These are phyloP conservation scores for Caloenas nicobarica DNA, from an alignment of 2,113 vertebrate species.

Conservation along the genomic window DNA sequence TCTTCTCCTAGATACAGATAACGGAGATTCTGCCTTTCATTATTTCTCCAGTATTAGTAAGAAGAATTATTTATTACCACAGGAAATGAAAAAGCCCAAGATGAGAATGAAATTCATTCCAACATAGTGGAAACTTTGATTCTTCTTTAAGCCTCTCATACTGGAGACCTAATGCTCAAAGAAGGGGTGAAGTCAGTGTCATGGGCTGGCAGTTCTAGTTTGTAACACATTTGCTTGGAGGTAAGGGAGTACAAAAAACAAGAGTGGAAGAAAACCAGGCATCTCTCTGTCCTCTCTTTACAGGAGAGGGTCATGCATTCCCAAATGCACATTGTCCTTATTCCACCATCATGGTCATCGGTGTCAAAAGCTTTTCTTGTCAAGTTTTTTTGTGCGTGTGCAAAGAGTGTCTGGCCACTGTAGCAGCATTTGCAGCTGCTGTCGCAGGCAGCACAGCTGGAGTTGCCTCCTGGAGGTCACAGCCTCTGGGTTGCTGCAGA, in stretches of 20 bases:
- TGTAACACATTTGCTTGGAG: not conserved
- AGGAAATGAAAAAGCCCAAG: not conserved
- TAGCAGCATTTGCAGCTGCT: accelerated
- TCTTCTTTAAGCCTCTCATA: not conserved
- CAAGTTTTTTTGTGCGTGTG: not conserved
- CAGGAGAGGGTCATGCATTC: not conserved
- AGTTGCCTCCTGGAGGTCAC: not conserved
- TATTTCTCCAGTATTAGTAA: not conserved
- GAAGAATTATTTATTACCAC: not conserved
- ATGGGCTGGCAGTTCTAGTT: not conserved
- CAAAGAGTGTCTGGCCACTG: not conserved
- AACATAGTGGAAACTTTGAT: not conserved
- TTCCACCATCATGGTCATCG: not conserved
- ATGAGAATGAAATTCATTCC: not conserved
- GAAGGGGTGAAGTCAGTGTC: not conserved
- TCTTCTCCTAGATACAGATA: not conserved
- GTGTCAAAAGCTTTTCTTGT: not conserved
- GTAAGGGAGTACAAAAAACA: not conserved
- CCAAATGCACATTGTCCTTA: not conserved
- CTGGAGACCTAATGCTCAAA: not conserved
- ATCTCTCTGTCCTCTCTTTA: not conserved
- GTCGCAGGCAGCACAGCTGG: not conserved
- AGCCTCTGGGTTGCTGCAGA: not conserved
- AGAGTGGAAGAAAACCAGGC: not conserved
- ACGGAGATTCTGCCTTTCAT: not conserved